A percentile compares a stretch with the other conserved stretches of the same genome.
These are phyloP conservation scores for Potamarius usumacintae DNA, from an alignment of 2,113 vertebrate genomes.

Conservation along the genomic window DNA sequence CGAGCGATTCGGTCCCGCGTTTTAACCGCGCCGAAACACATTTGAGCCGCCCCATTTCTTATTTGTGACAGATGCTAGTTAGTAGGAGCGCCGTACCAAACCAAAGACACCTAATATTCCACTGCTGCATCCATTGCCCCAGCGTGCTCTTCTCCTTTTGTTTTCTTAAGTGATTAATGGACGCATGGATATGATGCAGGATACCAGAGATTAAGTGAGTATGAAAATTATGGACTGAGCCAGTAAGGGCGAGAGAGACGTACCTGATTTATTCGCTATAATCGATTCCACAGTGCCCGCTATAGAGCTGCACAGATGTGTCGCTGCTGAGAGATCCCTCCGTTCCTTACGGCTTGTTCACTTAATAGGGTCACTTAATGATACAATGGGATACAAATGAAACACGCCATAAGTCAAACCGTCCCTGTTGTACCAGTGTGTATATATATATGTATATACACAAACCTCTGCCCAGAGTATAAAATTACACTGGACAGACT, in stretches of 20 bases:
- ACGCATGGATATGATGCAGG: conserved; percentile 61
- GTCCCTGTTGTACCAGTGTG: conserved; percentile 44
- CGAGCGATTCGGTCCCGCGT: background rate
- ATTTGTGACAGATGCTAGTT: conserved; percentile 63
- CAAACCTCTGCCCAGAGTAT: conserved; percentile 47
- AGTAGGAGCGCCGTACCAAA: conserved; percentile 50
- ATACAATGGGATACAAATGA: conserved; percentile 64
- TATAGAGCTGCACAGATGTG: conserved; percentile 54
- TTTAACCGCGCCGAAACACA: conserved; percentile 57
- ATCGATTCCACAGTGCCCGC: conserved; percentile 70
- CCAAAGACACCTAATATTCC: conserved; percentile 49
- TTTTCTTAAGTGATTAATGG: conserved; percentile 56
- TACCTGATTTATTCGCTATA: conserved; percentile 55
- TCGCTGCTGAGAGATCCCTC: conserved; percentile 43
- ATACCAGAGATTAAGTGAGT: conserved; percentile 59
- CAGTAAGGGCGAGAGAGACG: conserved; percentile 23
- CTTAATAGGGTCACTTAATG: conserved; percentile 64
- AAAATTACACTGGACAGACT: conserved; percentile 64
- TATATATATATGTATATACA: conserved; percentile 45
- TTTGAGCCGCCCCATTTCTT: conserved; percentile 59
- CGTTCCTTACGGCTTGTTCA: conserved; percentile 60
- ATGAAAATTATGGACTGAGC: conserved; percentile 62
- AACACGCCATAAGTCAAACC: conserved; percentile 64
- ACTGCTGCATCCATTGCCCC: conserved; percentile 30
- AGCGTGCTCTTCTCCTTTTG: conserved; percentile 24